Evolutionary conservation across 2,888 invertebrate genomes (phyloP).

Genomic region (Osmoderma eremita): DNA sequence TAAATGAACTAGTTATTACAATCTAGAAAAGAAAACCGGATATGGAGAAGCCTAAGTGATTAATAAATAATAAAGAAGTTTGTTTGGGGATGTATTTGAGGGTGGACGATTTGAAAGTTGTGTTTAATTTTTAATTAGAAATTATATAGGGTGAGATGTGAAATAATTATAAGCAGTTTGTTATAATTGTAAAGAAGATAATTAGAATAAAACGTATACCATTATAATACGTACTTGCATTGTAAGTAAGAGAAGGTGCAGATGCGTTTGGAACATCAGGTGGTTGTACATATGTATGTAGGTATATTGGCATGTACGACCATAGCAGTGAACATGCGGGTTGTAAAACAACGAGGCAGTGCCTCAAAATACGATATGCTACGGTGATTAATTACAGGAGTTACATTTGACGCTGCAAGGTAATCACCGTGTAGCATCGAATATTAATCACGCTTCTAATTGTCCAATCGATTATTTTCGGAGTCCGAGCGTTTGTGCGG

Average conservation of each 20-base stretch:
- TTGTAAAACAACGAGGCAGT: slow-evolving; percentile 23
- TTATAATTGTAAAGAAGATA: no score
- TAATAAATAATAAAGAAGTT: no score
- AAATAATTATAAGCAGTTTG: no score
- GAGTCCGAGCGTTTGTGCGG: slow-evolving; percentile 11
- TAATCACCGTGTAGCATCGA: slow-evolving; percentile 35
- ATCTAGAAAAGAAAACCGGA: no score
- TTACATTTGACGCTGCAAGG: slow-evolving; percentile 43
- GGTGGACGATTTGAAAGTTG: no score
- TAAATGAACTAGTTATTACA: no score
- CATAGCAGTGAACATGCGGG: slow-evolving; percentile 22
- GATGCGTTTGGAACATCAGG: slow-evolving; percentile 35
- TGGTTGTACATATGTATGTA: slow-evolving; percentile 16
- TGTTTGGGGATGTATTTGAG: no score
- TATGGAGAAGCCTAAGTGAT: no score
- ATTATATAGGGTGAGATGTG: no score
- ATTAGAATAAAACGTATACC: no score
- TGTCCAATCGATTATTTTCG: slow-evolving; percentile 40
- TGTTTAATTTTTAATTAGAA: no score
- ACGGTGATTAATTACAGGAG: slow-evolving; percentile 42
- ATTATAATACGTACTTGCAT: background rate
- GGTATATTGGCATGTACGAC: no score
- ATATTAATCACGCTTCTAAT: slow-evolving; percentile 42
- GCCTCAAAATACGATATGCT: slow-evolving; percentile 26
- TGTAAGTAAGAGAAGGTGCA: slow-evolving; percentile 25